Evolutionary conservation across 2,797 vertebrate species (phyloP), one percentile per base, ranked within the genome.

Genomic region (Craterocephalus amniculus): DNA sequence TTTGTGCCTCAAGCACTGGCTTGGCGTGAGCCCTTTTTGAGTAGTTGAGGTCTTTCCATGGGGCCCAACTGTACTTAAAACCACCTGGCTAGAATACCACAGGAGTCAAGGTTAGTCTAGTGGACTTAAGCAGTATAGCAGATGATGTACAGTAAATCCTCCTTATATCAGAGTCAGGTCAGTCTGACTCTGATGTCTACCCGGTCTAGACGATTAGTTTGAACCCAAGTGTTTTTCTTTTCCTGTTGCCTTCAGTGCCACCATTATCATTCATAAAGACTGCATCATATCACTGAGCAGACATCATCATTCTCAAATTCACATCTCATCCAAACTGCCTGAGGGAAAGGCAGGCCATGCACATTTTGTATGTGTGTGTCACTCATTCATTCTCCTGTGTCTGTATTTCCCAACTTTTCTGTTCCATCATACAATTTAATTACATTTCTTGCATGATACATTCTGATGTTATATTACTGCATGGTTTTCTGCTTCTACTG

Each of bases 281-380:
- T n/a, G 12, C 74, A 74, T 86, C 70, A 63, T 54, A 4, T 69
- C 80, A 81, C 27, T 8, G 14, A 83, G 34, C 61, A 51, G n/a
- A 62, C 64, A 58, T 81, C 70, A 58, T 59, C 57, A 26, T 52
- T 64, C 36, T 70, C 56, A 65, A 67, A 62, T 59, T 79, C 70
- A 55, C 75, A 52, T 72, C 76, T 76, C 70, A 80, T 83, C 70
- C 68, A 74, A 26, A 84, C 87, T 91, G 91, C 91, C 92, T 80
- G 88, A 90, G 58, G 89, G 91, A 92, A 91, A 84, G 92, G 92
- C 93, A 91, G 93, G 92, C 92, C 91, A 92, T 91, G 89, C 91
- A 92, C 81, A 87, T 72, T 73, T 66, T 90, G 0, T 72, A 10
- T 89, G 77, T 87, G 48, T 86, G 56, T 90, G 43, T 84, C n/a